Percentiles rank a stretch among this genome's conserved stretches.
These are phyloP conservation scores for Bolinopsis microptera DNA, from an alignment of 37 sponge, comb jelly and placozoan species.

Conservation along the genomic window DNA sequence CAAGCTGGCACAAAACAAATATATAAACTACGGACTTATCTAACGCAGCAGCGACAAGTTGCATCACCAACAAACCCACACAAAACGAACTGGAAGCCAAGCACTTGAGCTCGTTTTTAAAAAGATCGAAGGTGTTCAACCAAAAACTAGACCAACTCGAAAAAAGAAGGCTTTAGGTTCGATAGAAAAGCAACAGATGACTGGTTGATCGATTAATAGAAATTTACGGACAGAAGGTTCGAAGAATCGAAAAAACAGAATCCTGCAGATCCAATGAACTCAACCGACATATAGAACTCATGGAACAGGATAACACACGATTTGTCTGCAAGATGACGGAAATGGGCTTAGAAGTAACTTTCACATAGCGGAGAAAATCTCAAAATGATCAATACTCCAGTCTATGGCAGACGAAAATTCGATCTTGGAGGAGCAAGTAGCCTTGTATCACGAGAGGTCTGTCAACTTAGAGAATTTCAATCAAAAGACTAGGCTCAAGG, in stretches of 20 bases:
- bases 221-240: neutral
- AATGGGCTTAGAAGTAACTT: neutral
- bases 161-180: neutral
- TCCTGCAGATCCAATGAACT: neutral
- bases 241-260: neutral
- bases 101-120: neutral
- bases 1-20: neutral
- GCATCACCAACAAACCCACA: neutral
- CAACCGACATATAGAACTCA: neutral
- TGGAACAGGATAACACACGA: neutral
- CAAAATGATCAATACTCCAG: neutral
- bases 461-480: too few relatives aligned
- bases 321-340: neutral
- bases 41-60: neutral
- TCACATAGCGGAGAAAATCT: neutral
- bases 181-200: neutral
- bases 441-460: neutral
- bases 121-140: neutral
- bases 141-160: neutral
- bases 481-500: too few relatives aligned
- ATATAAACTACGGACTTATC: neutral
- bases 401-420: neutral
- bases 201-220: neutral
- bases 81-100: neutral
- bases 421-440: neutral